Evolutionary conservation across 2,113 vertebrate species (phyloP).

Genomic region (Maccullochella peelii): DNA sequence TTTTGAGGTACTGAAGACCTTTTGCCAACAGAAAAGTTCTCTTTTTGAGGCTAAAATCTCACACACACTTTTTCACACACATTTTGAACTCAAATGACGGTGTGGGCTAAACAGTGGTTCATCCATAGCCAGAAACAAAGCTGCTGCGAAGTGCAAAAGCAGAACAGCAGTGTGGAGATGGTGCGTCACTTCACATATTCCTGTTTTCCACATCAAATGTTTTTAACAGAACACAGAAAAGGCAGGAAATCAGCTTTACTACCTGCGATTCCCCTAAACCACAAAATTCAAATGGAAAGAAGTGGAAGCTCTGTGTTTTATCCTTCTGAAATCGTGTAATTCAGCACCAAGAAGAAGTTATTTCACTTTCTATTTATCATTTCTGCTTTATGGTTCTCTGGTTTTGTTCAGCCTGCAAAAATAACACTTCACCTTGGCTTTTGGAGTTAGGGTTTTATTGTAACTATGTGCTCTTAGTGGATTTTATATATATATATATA

Average conservation of each 20-base stretch:
- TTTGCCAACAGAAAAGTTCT: neutral
- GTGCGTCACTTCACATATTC: neutral
- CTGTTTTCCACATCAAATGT: conserved; percentile 65
- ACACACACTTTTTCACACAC: neutral
- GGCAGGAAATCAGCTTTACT: conserved; percentile 59
- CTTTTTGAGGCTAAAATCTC: neutral
- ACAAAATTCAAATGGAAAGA: conserved; percentile 15
- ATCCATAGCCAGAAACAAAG: conserved; percentile 27
- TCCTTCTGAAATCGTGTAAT: neutral
- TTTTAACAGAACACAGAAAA: conserved; percentile 49
- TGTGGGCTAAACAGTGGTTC: neutral
- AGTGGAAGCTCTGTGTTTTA: neutral
- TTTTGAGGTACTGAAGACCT: neutral
- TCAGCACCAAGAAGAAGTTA: neutral
- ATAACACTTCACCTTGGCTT: neutral
- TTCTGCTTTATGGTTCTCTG: neutral
- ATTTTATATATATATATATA: neutral
- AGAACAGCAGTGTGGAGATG: conserved; percentile 20
- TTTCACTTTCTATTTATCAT: neutral
- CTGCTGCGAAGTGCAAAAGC: conserved; percentile 28
- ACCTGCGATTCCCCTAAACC: conserved; percentile 40
- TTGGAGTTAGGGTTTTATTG: neutral
- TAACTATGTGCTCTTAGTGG: neutral
- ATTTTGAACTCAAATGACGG: neutral
- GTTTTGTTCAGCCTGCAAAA: neutral